A percentile compares a stretch with the other conserved stretches of the same genome.
These are phyloP conservation scores for Enchytraeus crypticus DNA, from an alignment of 2,888 invertebrate species.

Conservation along the genomic window DNA sequence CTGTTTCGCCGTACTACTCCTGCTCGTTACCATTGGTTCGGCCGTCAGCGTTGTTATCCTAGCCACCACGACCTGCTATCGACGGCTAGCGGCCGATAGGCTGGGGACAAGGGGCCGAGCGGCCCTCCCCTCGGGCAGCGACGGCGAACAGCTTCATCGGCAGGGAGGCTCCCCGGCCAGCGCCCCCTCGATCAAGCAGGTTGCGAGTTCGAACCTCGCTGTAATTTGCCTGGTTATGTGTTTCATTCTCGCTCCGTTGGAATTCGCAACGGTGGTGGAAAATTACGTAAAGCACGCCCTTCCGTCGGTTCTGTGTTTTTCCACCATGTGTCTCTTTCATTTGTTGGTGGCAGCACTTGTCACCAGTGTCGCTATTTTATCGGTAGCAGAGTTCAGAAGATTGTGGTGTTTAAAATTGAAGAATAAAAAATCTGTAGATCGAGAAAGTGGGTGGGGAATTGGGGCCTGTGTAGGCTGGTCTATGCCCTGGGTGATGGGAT, in stretches of 20 bases:
- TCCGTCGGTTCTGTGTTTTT: not conserved
- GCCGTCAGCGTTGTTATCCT: not conserved
- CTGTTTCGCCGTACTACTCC: not conserved
- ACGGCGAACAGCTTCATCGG: too few relatives aligned
- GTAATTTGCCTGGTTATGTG: not conserved
- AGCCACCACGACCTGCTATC: not conserved
- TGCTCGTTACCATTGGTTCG: not conserved
- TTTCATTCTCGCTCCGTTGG: not conserved
- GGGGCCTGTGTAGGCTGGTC: too few relatives aligned
- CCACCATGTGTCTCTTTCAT: not conserved
- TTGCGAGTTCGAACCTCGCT: not conserved
- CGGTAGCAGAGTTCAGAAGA: not conserved
- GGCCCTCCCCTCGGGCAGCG: not conserved
- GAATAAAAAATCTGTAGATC: too few relatives aligned
- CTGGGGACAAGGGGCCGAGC: too few relatives aligned
- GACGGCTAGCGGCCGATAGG: not conserved
- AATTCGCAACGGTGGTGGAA: not conserved
- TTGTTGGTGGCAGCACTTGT: not conserved
- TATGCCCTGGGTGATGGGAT: too few relatives aligned
- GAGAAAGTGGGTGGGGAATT: too few relatives aligned
- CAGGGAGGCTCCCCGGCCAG: too few relatives aligned
- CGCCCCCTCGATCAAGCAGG: too few relatives aligned
- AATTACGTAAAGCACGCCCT: constrained; percentile 3
- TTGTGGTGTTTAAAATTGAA: too few relatives aligned
- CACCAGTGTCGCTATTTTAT: not conserved